These are phyloP conservation scores for Lates japonicus DNA, from an alignment of 2,797 vertebrate genomes.

Conservation along the genomic window DNA sequence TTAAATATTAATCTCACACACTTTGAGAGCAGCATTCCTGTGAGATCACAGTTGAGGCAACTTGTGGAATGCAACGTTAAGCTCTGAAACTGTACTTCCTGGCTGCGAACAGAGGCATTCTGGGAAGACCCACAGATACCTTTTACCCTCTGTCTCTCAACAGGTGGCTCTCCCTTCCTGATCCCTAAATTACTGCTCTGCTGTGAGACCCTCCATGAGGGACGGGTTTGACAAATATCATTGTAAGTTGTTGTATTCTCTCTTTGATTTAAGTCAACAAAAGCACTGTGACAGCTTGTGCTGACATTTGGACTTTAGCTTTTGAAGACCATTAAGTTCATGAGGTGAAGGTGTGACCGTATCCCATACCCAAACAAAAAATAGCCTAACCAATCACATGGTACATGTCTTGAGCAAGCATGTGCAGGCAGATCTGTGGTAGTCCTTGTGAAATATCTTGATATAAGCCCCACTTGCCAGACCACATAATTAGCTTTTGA, in stretches of 20 bases:
- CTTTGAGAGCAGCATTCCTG: constrained; percentile 79
- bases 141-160: constrained; percentile 78
- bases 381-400: constrained; percentile 77
- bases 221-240: constrained; percentile 75
- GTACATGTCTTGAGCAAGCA: constrained; percentile 70
- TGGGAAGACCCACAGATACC: constrained; percentile 75
- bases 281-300: constrained; percentile 65
- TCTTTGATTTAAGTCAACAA: constrained; percentile 78
- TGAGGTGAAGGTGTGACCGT: constrained; percentile 80
- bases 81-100: constrained; percentile 81
- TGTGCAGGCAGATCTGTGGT: constrained; percentile 76
- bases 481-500: constrained; percentile 85
- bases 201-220: constrained; percentile 74
- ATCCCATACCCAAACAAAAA: constrained; percentile 76
- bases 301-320: constrained; percentile 79
- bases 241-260: constrained; percentile 57
- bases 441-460: constrained; percentile 81
- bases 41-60: constrained; percentile 73
- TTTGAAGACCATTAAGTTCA: constrained; percentile 77
- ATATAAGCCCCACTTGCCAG: constrained; percentile 80
- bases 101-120: constrained; percentile 70
- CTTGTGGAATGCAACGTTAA: constrained; percentile 77
- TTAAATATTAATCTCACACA: constrained; percentile 85
- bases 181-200: constrained; percentile 83
- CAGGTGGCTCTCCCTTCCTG: constrained; percentile 78